phyloP scores from a whole-genome alignment of 1,140 invertebrate species.

The Yoshiicerus persimilis region DNA sequence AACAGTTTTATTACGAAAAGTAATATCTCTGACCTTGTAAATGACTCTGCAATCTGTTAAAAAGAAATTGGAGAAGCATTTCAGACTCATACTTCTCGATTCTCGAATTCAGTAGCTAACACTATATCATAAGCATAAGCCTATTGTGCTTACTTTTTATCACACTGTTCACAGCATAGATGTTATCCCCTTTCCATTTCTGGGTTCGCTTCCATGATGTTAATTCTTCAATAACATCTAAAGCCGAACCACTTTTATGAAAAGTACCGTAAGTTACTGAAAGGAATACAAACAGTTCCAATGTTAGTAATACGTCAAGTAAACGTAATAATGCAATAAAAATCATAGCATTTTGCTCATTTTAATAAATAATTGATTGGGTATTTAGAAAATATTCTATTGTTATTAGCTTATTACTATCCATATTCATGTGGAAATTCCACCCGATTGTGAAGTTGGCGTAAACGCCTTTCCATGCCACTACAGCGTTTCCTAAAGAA shows the following conservation, averaged over 20 bases:
- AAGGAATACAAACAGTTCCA: neutral
- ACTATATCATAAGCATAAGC: neutral
- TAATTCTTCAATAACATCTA: neutral
- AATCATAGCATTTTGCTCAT: too few species aligned
- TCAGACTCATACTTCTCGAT: neutral
- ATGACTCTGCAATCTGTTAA: neutral
- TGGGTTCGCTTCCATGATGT: neutral
- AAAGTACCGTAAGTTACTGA: neutral
- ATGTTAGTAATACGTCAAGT: too few species aligned
- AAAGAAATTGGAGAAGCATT: neutral
- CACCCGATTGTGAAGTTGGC: neutral
- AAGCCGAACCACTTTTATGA: neutral
- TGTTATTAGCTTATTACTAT: neutral
- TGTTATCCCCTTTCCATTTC: neutral
- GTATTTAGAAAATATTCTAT: neutral
- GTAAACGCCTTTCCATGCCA: neutral
- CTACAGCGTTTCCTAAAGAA: neutral
- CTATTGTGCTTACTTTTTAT: neutral
- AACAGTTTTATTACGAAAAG: neutral
- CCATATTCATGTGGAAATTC: neutral
- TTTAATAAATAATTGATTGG: too few species aligned
- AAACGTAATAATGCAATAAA: too few species aligned
- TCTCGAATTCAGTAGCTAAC: neutral
- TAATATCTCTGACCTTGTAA: neutral
- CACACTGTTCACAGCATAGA: neutral